Conservation (phyloP, 2,888 invertebrate species). For the Lasioglossum morio region DNA sequence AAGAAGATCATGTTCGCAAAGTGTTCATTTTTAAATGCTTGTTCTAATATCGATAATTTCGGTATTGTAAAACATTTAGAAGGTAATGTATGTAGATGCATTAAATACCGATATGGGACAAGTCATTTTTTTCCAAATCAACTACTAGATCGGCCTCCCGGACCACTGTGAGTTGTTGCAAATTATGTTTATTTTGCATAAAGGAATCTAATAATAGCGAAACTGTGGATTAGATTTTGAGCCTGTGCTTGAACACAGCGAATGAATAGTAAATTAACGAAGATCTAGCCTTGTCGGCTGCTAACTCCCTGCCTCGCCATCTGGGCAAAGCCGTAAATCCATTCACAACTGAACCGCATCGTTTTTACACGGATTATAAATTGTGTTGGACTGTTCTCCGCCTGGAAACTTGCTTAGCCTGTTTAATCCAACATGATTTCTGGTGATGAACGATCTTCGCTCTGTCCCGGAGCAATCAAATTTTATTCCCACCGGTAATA, state of each 20-base stretch:
- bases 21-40: too few species aligned
- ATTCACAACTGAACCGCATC: not conserved
- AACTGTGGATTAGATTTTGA: not conserved
- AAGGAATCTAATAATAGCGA: not conserved
- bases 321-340: not conserved
- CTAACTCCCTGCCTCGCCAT: not conserved
- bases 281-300: not conserved
- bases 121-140: too few species aligned
- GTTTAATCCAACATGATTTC: not conserved
- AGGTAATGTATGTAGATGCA: too few species aligned
- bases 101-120: too few species aligned
- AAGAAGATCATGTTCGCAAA: too few species aligned
- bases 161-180: too few species aligned
- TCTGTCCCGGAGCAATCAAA: not conserved
- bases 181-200: not conserved
- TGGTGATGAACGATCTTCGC: not conserved
- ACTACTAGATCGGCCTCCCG: too few species aligned
- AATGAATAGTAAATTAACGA: constrained; percentile 4
- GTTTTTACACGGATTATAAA: not conserved
- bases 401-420: not conserved
- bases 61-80: too few species aligned
- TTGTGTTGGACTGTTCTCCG: not conserved
- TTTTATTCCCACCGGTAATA: not conserved
- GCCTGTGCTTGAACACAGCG: not conserved
- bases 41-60: too few species aligned